Evolutionary conservation across 1,140 invertebrate genomes (phyloP).

Genomic region (Acromyrmex echinatior): DNA sequence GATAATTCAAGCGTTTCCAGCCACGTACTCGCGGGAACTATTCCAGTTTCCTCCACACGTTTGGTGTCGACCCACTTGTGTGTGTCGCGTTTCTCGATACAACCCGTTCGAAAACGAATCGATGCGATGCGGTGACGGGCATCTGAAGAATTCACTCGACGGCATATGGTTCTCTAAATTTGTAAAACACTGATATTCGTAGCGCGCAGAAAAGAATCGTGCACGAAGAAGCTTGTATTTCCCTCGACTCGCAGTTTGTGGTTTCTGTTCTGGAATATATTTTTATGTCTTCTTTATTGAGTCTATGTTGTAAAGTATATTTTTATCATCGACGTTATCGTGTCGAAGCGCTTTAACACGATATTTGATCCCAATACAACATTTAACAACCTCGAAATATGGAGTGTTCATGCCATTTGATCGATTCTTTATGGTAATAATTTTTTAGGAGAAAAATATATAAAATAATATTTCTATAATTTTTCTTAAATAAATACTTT

Average conservation of each 20-base stretch:
- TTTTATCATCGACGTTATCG: background rate
- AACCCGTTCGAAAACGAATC: slow-evolving; percentile 58
- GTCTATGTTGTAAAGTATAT: slow-evolving; percentile 1
- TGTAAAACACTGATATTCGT: slow-evolving; percentile 12
- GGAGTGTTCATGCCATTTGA: background rate
- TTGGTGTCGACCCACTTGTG: slow-evolving; percentile 49
- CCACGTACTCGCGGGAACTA: slow-evolving; percentile 63
- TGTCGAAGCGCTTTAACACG: slow-evolving; percentile 3
- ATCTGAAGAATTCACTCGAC: slow-evolving; percentile 64
- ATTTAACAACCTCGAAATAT: background rate
- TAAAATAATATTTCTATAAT: background rate
- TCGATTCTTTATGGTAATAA: background rate
- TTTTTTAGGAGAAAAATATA: background rate
- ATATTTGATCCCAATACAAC: background rate
- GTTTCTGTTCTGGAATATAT: background rate
- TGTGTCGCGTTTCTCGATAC: slow-evolving; percentile 50
- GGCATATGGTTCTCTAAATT: slow-evolving; percentile 44
- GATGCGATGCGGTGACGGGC: slow-evolving; percentile 47
- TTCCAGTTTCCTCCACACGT: slow-evolving; percentile 53
- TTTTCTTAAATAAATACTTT: background rate
- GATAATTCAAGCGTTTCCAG: slow-evolving; percentile 70
- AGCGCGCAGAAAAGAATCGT: background rate
- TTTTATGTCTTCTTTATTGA: background rate
- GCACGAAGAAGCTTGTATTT: background rate
- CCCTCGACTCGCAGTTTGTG: background rate